Percentiles rank a stretch among this genome's conserved stretches.
phyloP scores from a whole-genome alignment of 1,140 invertebrate genomes.

The Cylas formicarius region DNA sequence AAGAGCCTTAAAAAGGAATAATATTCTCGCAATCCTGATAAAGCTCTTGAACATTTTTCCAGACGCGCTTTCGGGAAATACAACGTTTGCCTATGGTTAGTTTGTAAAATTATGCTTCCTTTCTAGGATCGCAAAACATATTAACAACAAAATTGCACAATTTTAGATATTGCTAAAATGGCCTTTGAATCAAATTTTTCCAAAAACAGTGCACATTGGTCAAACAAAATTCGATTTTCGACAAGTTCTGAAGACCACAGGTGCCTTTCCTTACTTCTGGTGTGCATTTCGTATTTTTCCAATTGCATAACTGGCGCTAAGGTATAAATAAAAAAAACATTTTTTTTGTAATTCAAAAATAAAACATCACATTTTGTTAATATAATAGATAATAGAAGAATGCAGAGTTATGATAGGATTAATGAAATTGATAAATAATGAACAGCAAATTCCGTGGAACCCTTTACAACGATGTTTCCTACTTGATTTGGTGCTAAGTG shows the following conservation, averaged over 20 bases:
- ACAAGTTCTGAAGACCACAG: slow-evolving; percentile 8
- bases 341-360: not conserved
- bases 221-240: not conserved
- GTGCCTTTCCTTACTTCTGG: slow-evolving; percentile 7
- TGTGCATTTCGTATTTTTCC: slow-evolving; percentile 11
- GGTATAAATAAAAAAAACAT: not conserved
- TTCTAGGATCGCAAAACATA: too few relatives aligned
- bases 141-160: not conserved
- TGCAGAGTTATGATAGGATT: slow-evolving; percentile 17
- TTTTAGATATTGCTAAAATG: slow-evolving; percentile 17
- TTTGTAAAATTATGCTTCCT: not conserved
- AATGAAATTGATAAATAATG: slow-evolving; percentile 9
- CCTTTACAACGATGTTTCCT: slow-evolving; percentile 5
- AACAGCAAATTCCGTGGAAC: slow-evolving; percentile 14
- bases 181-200: too few relatives aligned
- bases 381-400: slow-evolving; percentile 14
- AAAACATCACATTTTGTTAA: not conserved
- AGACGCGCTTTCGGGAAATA: slow-evolving; percentile 12
- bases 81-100: slow-evolving; percentile 17
- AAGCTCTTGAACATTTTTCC: slow-evolving; percentile 15
- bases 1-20: slow-evolving; percentile 10
- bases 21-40: slow-evolving; percentile 10
- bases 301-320: slow-evolving; percentile 11
- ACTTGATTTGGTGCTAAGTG: slow-evolving; percentile 4
- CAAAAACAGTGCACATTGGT: slow-evolving; percentile 9